Evolutionary conservation across 2,888 invertebrate species (phyloP), one percentile per base, ranked within the genome.

Genomic region (Asteroscopus sphinx): DNA sequence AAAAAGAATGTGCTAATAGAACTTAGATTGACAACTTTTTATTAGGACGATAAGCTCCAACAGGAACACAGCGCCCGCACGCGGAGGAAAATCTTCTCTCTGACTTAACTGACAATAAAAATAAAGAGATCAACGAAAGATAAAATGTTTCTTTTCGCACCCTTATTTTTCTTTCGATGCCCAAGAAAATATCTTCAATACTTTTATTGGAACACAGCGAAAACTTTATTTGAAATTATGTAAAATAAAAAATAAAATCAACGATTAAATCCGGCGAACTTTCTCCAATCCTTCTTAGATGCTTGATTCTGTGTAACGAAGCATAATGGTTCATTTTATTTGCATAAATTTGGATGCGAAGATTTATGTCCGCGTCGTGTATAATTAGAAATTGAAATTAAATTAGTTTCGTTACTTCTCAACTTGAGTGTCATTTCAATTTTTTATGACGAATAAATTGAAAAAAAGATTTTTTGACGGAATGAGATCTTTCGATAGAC

Each of bases 261-360:
- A 75, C 80, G 75, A 85, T 83, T 79, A 81, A 85, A 80, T 80
- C 78, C 64, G 68, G 71, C 67, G 67, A 87, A 90, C 82, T 89
- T 89, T 82, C 75, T 76, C 76, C 83, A 86, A 89, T 89, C 86
- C 87, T 88, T 87, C 86, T 82, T 80, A 77, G 81, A 81, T 78
- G 83, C 79, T 81, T 85, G 86, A 88, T 90, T 85, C 84, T 74
- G 90, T 83, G 88, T 91, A 91, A 91, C 91, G 90, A 91, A 90
- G 89, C 91, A 85, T 86, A 82, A 85, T 86, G 87, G 86, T 83
- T 87, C 86, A 87, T 90, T 91, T 88, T 89, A 91, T 91, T 91
- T 90, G 89, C 91, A 91, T 91, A 90, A 91, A 88, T 90, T 89
- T 88, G 84, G 87, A 87, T 87, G 82, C 82, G 71, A 76, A 81